These are phyloP conservation scores for Sphinx pinastri DNA, from an alignment of 2,888 invertebrate genomes.

Conservation along the genomic window DNA sequence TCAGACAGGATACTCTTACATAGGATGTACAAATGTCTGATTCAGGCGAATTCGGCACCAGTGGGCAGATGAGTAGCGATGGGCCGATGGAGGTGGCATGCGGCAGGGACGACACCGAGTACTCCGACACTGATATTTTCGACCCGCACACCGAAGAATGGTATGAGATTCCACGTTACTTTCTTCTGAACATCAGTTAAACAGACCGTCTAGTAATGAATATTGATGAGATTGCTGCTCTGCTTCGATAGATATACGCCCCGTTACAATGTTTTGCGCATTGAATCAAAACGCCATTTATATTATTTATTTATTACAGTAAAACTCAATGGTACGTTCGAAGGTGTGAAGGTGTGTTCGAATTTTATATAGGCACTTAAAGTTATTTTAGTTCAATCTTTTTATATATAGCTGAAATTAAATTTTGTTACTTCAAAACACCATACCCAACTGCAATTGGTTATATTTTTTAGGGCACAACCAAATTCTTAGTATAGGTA, in stretches of 20 bases:
- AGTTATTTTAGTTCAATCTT: too few species aligned
- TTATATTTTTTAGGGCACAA: too few species aligned
- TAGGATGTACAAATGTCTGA: too few species aligned
- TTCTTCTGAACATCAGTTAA: conserved; percentile 22
- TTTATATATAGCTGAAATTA: too few species aligned
- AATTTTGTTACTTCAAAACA: too few species aligned
- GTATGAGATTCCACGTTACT: conserved; percentile 35
- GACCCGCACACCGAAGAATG: conserved; percentile 37
- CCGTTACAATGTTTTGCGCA: conserved; percentile 10
- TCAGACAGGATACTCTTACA: too few species aligned
- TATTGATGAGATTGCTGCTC: conserved; percentile 14
- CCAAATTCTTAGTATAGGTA: too few species aligned
- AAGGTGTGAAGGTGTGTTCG: too few species aligned
- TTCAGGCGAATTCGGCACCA: conserved; percentile 44
- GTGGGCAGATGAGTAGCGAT: conserved; percentile 35
- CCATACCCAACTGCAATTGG: too few species aligned
- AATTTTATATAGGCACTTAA: too few species aligned
- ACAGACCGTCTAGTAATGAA: conserved; percentile 23
- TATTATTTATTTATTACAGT: not conserved
- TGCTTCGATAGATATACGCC: conserved; percentile 21
- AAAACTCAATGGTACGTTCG: not conserved
- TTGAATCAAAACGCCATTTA: not conserved
- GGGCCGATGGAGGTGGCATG: conserved; percentile 50
- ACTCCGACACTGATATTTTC: conserved; percentile 40
- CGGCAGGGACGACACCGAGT: conserved; percentile 45